Conservation (phyloP, 1,140 invertebrate species). For the Muscidifurax raptorellus region DNA sequence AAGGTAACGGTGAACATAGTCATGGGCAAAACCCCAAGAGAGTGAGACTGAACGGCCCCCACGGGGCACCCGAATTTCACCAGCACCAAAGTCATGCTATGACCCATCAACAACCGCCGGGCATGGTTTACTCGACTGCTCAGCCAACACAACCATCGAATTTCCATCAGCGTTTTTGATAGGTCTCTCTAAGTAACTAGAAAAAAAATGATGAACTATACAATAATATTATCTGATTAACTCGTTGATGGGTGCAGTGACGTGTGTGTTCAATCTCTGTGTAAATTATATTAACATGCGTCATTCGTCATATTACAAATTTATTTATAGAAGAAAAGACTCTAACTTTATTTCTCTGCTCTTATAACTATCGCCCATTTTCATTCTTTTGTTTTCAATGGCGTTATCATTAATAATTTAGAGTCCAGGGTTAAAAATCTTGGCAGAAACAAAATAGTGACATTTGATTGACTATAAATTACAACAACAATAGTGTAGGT, state of each 20-base stretch:
- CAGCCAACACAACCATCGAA: conserved; percentile 72
- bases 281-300: conserved; percentile 40
- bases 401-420: background rate
- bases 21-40: conserved; percentile 76
- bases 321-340: conserved; percentile 47
- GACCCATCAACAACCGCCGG: conserved; percentile 72
- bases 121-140: conserved; percentile 74
- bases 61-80: conserved; percentile 73
- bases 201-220: conserved; percentile 27
- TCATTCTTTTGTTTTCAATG: conserved; percentile 12
- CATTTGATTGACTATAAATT: background rate
- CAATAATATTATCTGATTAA: conserved; percentile 26
- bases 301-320: conserved; percentile 46
- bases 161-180: conserved; percentile 73
- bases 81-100: conserved; percentile 73
- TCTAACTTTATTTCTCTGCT: conserved; percentile 15
- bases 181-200: conserved; percentile 26
- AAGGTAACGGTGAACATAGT: conserved; percentile 74
- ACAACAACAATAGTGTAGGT: background rate
- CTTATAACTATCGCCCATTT: background rate
- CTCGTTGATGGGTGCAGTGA: conserved; percentile 41
- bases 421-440: background rate
- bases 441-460: background rate
- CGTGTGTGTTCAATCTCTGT: conserved; percentile 34
- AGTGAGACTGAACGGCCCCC: conserved; percentile 76